Base-by-base conservation (phyloP, 1,140 invertebrate species). In the Psix sp. region DNA sequence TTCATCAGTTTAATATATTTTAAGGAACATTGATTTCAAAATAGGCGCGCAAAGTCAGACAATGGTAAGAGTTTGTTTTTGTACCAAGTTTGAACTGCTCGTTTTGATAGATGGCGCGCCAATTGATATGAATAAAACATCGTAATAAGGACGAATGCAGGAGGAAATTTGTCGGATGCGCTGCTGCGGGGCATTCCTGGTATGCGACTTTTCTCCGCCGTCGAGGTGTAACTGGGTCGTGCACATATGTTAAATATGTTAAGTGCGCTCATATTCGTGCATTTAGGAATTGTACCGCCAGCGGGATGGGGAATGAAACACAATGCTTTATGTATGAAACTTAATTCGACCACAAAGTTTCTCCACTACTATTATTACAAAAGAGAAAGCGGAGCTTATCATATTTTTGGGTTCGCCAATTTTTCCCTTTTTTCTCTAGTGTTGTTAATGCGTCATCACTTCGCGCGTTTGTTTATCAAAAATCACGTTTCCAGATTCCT, bases 291-390 rank as follows among this genome's bases (percentile, higher is more conserved):
- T 20, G 13, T 21, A 29, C 11, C 13, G 16, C 5, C 26, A 17
- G 5, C 15, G 18, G 15, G 36, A 24, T 16, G 18, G 14, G 17
- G 5, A 51, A 67, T 17, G 65, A 39, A 60, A 40, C 52, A 35
- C 42, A 45, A 52, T 59, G 40, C 46, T 48, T 46, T 35, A 54
- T 46, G 31, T 26, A 52, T 54, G 46, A 46, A 62, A 62, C 43
- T 56, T 71, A 51, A 71, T 63, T 60, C 66, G 40, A 54, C 66
- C 54, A 16, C 66, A 40, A 40, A 17, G 33, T 48, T 45, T 60
- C 42, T 33, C 21, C 26, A 11, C 24, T 31, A 45, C n/a, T n/a
- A n/a, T 52, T 57, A 59, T 57, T 59, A 21, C 65, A 21, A 5
- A 10, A 49, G 36, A 67, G 51, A 67, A 59, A 67, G 43, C 29